Conservation (phyloP, 2,888 invertebrate species). For the Xanthia togata region DNA sequence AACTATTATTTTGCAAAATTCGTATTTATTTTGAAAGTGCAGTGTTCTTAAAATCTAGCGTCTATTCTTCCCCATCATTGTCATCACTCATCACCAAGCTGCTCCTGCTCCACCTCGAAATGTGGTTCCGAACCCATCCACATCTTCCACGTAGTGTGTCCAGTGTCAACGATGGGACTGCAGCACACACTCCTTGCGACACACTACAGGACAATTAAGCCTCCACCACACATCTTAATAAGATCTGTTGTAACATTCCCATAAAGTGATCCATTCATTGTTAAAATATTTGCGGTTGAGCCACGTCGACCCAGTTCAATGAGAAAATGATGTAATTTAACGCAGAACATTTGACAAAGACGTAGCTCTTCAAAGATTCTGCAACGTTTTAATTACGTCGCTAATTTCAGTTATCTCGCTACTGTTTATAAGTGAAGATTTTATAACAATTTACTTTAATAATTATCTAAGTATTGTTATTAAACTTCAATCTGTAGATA, state of each 20-base stretch:
- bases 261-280: constrained; percentile 44
- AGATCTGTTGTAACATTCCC: constrained; percentile 47
- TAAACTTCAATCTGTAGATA: neutral
- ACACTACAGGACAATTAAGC: constrained; percentile 4
- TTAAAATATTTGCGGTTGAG: constrained; percentile 51
- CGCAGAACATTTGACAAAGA: constrained; percentile 36
- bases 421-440: neutral
- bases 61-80: no score
- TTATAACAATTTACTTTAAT: neutral
- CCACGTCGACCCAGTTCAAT: constrained; percentile 62
- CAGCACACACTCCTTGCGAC: constrained; percentile 13
- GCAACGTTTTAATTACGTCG: constrained; percentile 27
- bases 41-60: no score
- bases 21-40: no score
- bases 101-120: no score
- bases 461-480: neutral
- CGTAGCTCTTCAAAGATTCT: constrained; percentile 10
- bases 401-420: neutral
- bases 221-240: neutral
- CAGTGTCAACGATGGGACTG: neutral
- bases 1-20: no score
- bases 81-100: no score
- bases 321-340: constrained; percentile 63
- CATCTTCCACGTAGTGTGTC: no score
- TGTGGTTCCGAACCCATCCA: no score